Evolutionary conservation across 1,140 invertebrate genomes (phyloP).

Genomic region (Euura lappo): DNA sequence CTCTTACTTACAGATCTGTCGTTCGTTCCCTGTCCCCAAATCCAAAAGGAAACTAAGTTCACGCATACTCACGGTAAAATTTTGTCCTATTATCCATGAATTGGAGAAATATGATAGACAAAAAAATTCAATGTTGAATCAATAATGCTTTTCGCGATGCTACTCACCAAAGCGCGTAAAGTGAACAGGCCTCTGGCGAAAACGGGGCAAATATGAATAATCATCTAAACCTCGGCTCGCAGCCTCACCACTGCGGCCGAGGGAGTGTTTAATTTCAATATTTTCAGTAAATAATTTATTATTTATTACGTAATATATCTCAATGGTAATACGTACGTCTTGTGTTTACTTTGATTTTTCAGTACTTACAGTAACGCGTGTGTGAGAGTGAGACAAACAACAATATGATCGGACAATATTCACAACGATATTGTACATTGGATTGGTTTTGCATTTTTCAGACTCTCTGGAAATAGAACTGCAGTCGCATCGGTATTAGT

Average conservation of each 20-base stretch:
- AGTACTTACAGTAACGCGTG: slow-evolving; percentile 62
- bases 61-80: slow-evolving; percentile 53
- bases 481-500: slow-evolving; percentile 58
- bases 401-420: slow-evolving; percentile 60
- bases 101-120: slow-evolving; percentile 40
- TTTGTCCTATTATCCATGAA: slow-evolving; percentile 39
- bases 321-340: slow-evolving; percentile 33
- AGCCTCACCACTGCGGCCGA: slow-evolving; percentile 42
- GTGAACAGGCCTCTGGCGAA: slow-evolving; percentile 46
- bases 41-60: slow-evolving; percentile 40
- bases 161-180: slow-evolving; percentile 54
- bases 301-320: slow-evolving; percentile 55
- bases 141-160: slow-evolving; percentile 43
- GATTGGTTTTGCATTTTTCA: slow-evolving; percentile 62
- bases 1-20: slow-evolving; percentile 54
- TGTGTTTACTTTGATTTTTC: slow-evolving; percentile 39
- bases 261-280: slow-evolving; percentile 25
- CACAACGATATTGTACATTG: slow-evolving; percentile 60
- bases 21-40: slow-evolving; percentile 34
- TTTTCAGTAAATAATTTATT: slow-evolving; percentile 39
- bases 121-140: slow-evolving; percentile 38
- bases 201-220: slow-evolving; percentile 29
- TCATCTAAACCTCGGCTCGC: slow-evolving; percentile 26
- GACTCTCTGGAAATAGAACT: slow-evolving; percentile 63
- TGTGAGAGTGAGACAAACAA: slow-evolving; percentile 56